Percentiles rank a stretch among this genome's conserved stretches.
These are phyloP conservation scores for Scopus umbretta DNA, from an alignment of 2,113 vertebrate species.

Conservation along the genomic window DNA sequence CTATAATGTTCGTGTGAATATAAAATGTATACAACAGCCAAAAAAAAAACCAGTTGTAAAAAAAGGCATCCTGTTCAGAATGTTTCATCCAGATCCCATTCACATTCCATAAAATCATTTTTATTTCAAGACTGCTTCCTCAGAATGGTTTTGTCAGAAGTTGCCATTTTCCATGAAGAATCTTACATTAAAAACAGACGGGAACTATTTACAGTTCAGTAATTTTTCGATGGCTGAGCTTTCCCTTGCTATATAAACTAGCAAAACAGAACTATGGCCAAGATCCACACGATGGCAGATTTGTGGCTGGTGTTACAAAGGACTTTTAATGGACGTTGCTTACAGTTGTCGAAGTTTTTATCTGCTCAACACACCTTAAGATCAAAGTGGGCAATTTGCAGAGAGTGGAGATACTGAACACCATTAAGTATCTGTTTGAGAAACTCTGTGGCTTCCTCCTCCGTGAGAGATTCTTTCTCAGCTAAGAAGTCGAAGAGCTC, in stretches of 20 bases:
- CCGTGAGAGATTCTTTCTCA: constrained; percentile 95
- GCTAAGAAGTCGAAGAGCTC: constrained; percentile 98
- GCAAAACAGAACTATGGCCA: background rate
- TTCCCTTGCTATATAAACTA: background rate
- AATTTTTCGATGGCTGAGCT: background rate
- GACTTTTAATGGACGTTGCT: background rate
- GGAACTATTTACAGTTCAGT: background rate
- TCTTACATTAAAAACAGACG: background rate
- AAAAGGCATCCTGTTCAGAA: background rate
- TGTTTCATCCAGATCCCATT: background rate
- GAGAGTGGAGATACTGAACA: constrained; percentile 94
- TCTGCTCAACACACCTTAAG: constrained; percentile 83
- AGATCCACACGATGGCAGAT: background rate
- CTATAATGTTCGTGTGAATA: background rate
- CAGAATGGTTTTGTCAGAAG: background rate
- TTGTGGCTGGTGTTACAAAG: background rate
- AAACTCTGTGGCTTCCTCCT: constrained; percentile 98
- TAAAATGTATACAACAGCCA: background rate
- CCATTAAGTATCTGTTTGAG: constrained; percentile 98
- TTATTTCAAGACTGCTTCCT: background rate
- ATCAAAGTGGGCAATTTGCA: constrained; percentile 96
- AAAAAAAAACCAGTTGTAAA: too few relatives aligned
- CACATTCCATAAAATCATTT: background rate
- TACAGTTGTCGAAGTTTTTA: background rate
- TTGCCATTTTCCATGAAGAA: background rate